A percentile compares a stretch with the other conserved stretches of the same genome.
Evolutionary conservation across 2,113 vertebrate genomes (phyloP).

Genomic region (Noturus placidus): DNA sequence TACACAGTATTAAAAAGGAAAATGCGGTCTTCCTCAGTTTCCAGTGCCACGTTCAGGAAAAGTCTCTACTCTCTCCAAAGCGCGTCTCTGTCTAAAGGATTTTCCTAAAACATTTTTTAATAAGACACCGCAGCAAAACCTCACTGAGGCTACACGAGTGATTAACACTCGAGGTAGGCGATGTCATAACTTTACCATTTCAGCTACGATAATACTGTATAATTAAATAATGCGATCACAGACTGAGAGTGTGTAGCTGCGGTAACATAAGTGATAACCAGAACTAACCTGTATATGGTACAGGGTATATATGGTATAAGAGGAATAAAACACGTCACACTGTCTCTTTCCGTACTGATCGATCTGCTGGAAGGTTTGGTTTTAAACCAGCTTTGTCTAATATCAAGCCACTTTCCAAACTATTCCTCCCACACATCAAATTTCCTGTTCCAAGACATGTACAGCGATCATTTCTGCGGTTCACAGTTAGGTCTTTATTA

Average conservation of each 20-base stretch:
- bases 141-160: neutral
- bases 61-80: conserved; percentile 47
- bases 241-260: neutral
- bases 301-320: neutral
- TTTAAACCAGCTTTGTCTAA: neutral
- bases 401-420: neutral
- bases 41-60: conserved; percentile 68
- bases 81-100: conserved; percentile 14
- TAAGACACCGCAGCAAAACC: conserved; percentile 1
- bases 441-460: neutral
- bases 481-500: neutral
- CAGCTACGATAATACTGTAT: neutral
- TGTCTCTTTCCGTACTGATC: neutral
- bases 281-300: neutral
- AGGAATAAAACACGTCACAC: neutral
- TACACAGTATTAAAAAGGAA: conserved; percentile 61
- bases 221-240: neutral
- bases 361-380: neutral
- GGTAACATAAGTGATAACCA: neutral
- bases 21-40: conserved; percentile 68
- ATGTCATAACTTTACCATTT: neutral
- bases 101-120: neutral
- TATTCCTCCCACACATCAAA: neutral
- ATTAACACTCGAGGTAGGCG: neutral
- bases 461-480: neutral